Evolutionary conservation across 2,797 vertebrate species (phyloP).

Genomic region (Petrocephalus sullivani): DNA sequence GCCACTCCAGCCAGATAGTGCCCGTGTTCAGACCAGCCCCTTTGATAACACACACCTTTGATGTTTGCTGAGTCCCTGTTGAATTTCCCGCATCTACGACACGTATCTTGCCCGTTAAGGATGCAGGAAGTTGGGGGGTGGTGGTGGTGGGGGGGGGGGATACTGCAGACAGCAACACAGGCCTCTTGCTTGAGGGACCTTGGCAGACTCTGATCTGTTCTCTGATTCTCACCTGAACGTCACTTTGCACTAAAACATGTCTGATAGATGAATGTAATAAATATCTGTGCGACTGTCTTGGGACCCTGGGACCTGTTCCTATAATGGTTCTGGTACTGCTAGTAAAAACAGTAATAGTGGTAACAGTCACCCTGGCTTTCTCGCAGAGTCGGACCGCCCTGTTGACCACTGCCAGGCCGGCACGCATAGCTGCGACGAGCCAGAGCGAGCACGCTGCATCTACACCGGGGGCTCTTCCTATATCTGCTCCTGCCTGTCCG

Average conservation of each 20-base stretch:
- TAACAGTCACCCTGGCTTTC: neutral
- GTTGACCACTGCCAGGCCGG: slow-evolving; percentile 73
- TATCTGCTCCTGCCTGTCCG: slow-evolving; percentile 77
- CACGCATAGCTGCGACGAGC: slow-evolving; percentile 78
- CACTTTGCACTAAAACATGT: neutral
- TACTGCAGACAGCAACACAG: neutral
- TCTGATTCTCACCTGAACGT: neutral
- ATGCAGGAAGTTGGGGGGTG: neutral
- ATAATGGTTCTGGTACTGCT: neutral
- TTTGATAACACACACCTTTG: neutral
- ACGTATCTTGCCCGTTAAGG: neutral
- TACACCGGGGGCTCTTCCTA: slow-evolving; percentile 74
- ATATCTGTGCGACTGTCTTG: neutral
- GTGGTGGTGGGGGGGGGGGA: neutral
- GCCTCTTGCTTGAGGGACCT: neutral
- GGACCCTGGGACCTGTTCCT: neutral
- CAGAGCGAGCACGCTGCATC: slow-evolving; percentile 75
- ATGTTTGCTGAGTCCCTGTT: neutral
- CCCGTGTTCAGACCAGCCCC: neutral
- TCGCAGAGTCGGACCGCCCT: slow-evolving; percentile 55
- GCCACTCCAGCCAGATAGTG: neutral
- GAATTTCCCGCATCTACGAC: neutral
- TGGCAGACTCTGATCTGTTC: neutral
- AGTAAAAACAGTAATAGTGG: neutral
- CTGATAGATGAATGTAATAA: neutral